Evolutionary conservation across 2,888 invertebrate species (phyloP).

Genomic region (Hyppa rectilinea): DNA sequence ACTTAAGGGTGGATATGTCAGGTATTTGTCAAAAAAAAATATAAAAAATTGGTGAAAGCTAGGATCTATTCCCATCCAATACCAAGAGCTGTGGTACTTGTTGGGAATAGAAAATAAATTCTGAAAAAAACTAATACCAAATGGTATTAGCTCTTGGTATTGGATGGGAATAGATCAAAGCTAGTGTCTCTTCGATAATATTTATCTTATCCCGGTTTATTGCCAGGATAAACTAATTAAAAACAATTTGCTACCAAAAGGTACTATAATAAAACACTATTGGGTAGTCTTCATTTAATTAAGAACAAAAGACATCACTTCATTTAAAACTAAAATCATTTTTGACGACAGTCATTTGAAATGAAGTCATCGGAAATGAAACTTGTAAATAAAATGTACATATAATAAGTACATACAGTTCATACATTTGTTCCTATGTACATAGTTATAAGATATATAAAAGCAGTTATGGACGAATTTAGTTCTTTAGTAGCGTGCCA

Average conservation of each 20-base stretch:
- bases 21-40: neutral
- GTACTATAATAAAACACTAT: constrained; percentile 8
- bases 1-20: neutral
- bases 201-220: constrained; percentile 30
- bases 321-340: constrained; percentile 50
- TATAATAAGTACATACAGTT: constrained; percentile 71
- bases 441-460: constrained; percentile 73
- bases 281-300: constrained; percentile 30
- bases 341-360: constrained; percentile 55
- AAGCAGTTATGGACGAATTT: constrained; percentile 76
- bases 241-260: constrained; percentile 26
- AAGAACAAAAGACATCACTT: constrained; percentile 57
- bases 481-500: constrained; percentile 84
- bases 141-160: no score
- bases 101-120: no score
- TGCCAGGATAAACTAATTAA: constrained; percentile 28
- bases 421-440: constrained; percentile 84
- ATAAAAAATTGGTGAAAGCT: no score
- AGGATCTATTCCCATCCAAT: no score
- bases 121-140: no score
- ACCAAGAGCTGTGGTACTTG: no score
- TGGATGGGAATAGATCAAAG: no score
- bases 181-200: neutral
- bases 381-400: constrained; percentile 70
- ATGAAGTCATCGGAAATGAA: constrained; percentile 56